Base-by-base conservation (phyloP, 2,797 vertebrate genomes). In the Mastacembelus armatus region DNA sequence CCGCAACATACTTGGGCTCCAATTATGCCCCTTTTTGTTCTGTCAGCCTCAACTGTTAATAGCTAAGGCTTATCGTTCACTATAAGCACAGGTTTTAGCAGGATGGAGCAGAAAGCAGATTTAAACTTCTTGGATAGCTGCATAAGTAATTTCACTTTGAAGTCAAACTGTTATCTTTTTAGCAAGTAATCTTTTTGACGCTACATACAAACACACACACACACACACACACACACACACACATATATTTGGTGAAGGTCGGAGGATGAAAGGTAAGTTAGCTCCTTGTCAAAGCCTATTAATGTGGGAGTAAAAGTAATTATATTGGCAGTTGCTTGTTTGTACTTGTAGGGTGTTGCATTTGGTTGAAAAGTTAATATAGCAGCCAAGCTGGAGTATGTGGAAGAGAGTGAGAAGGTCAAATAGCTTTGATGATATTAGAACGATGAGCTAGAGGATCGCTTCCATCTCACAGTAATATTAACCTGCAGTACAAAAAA, bases 261-360 rank as follows among this genome's bases (percentile, higher is more conserved):
- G 16, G 55, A 14, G 71, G 85, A 89, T 86, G 76, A 88, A 87
- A 83, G 76, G 43, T 40, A 74, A 86, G 75, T 73, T 77, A 72
- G 63, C 67, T 57, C 75, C 77, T 88, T 77, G 71, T 88, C 82
- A 82, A 70, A 81, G 86, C 55, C 67, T 45, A 58, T 73, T 82
- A 85, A 80, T 68, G 59, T 61, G 48, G 43, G 56, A 77, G 72
- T 69, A 64, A 75, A 79, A 71, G 63, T 69, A 80, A 89, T 88
- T 81, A 78, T 56, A 70, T 71, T 62, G 78, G 42, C 70, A 19
- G 57, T 78, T 59, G 42, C 48, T 59, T 36, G 59, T 66, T 74
- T 65, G 22, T 66, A 30, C 66, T 59, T 45, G 57, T 55, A 21
- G 63, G 51, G 12, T 33, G 33, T 57, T 76, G 65, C 65, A 62